These are phyloP conservation scores for Andrena praecox DNA, from an alignment of 2,888 invertebrate genomes.

Conservation along the genomic window DNA sequence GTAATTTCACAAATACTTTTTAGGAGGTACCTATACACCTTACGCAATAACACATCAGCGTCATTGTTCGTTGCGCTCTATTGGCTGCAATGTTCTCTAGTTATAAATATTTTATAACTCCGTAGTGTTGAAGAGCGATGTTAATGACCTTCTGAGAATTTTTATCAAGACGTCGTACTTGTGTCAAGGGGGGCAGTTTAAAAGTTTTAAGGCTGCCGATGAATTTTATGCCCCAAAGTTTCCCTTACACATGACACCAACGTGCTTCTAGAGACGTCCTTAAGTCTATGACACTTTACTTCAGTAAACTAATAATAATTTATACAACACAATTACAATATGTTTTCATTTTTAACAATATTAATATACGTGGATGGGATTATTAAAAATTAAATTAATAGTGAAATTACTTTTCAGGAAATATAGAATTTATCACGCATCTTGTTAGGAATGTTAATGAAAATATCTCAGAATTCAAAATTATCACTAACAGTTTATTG, in stretches of 20 bases:
- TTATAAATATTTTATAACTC: conserved; percentile 22
- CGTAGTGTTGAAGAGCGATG: background rate
- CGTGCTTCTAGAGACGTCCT: background rate
- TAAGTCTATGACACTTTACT: background rate
- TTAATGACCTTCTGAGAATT: conserved; percentile 1
- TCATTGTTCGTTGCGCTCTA: conserved; percentile 1
- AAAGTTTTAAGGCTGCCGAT: conserved; percentile 14
- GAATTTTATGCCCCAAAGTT: conserved; percentile 20
- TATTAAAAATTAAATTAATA: too few relatives aligned
- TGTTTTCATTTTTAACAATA: background rate
- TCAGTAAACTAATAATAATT: background rate
- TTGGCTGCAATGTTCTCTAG: conserved; percentile 1
- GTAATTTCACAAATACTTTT: conserved; percentile 7
- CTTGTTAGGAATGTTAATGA: too few relatives aligned
- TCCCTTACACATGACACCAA: background rate
- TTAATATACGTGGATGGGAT: background rate
- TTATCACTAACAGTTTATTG: too few relatives aligned
- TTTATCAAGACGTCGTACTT: conserved; percentile 16
- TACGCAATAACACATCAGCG: background rate
- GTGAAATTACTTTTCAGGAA: too few relatives aligned
- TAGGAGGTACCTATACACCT: background rate
- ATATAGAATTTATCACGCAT: too few relatives aligned
- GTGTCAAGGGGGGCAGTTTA: background rate
- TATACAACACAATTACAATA: background rate
- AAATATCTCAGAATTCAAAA: too few relatives aligned